These are phyloP conservation scores for Astyanax mexicanus DNA, from an alignment of 2,797 vertebrate species.

Conservation along the genomic window DNA sequence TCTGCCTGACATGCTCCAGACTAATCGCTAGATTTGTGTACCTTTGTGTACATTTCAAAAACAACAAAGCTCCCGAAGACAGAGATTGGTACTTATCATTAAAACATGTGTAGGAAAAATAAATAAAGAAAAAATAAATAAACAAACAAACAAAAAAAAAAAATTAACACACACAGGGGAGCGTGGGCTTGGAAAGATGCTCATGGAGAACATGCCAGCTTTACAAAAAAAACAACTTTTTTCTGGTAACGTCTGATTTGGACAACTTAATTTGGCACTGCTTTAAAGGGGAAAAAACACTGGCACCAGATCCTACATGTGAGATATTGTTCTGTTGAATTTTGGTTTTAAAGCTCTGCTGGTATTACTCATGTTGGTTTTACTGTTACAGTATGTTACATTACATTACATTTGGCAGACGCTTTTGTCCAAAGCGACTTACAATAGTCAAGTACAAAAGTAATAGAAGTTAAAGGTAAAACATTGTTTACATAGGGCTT, in stretches of 20 bases:
- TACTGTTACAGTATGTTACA: too few species aligned
- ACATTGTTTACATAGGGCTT: too few species aligned
- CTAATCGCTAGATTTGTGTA: too few species aligned
- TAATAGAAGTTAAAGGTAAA: too few species aligned
- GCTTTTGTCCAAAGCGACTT: too few species aligned
- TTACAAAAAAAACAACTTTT: background rate
- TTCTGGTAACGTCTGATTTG: background rate
- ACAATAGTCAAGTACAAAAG: too few species aligned
- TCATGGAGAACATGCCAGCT: background rate
- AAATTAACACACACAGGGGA: slow-evolving; percentile 1
- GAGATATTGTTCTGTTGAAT: too few species aligned
- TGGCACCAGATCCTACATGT: background rate
- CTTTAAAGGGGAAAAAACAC: background rate
- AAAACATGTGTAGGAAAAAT: background rate
- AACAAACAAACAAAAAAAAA: slow-evolving; percentile 6
- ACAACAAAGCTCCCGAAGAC: slow-evolving; percentile 2
- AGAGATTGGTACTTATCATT: background rate
- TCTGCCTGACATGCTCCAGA: too few species aligned
- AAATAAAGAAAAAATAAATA: slow-evolving; percentile 8
- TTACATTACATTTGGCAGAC: too few species aligned
- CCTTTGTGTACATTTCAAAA: background rate
- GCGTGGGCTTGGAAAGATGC: background rate
- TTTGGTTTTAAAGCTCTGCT: too few species aligned
- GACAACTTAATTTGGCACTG: background rate
- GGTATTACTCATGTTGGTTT: too few species aligned